A percentile compares a stretch with the other conserved stretches of the same genome.
These are phyloP conservation scores for Polypedilum pembai DNA, from an alignment of 1,140 invertebrate genomes.

Conservation along the genomic window DNA sequence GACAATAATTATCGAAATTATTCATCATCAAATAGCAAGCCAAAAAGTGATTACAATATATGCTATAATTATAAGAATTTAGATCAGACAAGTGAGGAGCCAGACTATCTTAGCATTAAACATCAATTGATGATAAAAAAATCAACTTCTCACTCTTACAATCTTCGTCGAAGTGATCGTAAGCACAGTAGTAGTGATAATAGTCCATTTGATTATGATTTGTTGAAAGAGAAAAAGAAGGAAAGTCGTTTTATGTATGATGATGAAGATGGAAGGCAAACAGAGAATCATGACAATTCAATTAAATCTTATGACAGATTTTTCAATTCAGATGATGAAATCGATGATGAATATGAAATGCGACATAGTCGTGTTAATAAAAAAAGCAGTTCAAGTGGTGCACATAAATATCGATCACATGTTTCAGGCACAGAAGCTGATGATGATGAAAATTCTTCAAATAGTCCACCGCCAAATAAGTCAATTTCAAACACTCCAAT, in stretches of 20 bases:
- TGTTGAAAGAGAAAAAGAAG: conserved; percentile 5
- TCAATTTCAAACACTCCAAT: conserved; percentile 31
- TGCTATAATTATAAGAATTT: conserved; percentile 29
- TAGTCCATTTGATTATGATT: conserved; percentile 20
- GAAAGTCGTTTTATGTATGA: conserved; percentile 16
- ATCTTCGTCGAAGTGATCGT: conserved; percentile 6
- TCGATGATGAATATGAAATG: background rate
- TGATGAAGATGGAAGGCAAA: background rate
- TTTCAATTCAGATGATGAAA: background rate
- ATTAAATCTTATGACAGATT: conserved; percentile 27
- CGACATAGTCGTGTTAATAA: conserved; percentile 21
- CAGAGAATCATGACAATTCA: background rate
- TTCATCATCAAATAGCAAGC: background rate
- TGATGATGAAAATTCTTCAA: conserved; percentile 31
- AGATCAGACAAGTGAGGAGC: background rate
- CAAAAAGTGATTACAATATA: conserved; percentile 28
- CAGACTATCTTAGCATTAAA: background rate
- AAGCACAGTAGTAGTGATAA: background rate
- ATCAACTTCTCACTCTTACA: background rate
- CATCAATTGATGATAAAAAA: conserved; percentile 12
- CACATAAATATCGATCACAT: conserved; percentile 23
- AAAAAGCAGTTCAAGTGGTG: conserved; percentile 27
- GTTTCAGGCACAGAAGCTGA: background rate
- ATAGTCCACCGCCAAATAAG: conserved; percentile 30
- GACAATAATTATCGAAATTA: background rate